Conservation (phyloP, 2,888 invertebrate genomes). For the Dexiosoma caninum region DNA sequence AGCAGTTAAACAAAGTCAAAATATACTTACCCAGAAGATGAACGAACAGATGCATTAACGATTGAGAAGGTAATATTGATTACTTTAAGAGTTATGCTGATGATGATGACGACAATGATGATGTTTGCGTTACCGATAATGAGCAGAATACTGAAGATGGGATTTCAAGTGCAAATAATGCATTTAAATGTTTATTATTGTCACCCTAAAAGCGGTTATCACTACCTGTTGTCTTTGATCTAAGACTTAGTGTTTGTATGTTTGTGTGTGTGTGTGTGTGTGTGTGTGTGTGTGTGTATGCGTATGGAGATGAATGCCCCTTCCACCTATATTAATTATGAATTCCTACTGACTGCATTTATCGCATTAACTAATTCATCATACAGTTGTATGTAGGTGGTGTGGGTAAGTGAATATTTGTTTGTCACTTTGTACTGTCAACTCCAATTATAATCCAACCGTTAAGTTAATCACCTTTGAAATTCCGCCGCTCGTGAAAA, state of each 20-base stretch:
- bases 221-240: conserved; percentile 52
- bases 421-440: conserved; percentile 49
- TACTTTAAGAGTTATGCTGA: neutral
- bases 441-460: conserved; percentile 62
- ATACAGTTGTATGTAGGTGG: neutral
- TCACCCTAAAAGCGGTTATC: conserved; percentile 49
- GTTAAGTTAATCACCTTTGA: conserved; percentile 60
- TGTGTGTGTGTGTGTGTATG: no score
- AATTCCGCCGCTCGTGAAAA: conserved; percentile 38
- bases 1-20: conserved; percentile 30
- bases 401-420: conserved; percentile 6
- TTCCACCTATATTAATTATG: conserved; percentile 43
- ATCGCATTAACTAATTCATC: neutral
- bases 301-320: neutral
- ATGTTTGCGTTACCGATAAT: conserved; percentile 28
- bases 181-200: conserved; percentile 61
- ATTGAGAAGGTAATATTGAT: conserved; percentile 12
- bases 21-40: neutral
- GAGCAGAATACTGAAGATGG: conserved; percentile 39
- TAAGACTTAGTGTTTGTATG: no score
- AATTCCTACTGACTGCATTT: conserved; percentile 36
- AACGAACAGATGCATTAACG: conserved; percentile 38
- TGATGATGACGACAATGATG: neutral
- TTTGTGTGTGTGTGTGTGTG: neutral
- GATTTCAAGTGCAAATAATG: conserved; percentile 62